Evolutionary conservation across 1,140 invertebrate species (phyloP), one percentile per base, ranked within the genome.

Genomic region (Aphelenchoides fujianensis): DNA sequence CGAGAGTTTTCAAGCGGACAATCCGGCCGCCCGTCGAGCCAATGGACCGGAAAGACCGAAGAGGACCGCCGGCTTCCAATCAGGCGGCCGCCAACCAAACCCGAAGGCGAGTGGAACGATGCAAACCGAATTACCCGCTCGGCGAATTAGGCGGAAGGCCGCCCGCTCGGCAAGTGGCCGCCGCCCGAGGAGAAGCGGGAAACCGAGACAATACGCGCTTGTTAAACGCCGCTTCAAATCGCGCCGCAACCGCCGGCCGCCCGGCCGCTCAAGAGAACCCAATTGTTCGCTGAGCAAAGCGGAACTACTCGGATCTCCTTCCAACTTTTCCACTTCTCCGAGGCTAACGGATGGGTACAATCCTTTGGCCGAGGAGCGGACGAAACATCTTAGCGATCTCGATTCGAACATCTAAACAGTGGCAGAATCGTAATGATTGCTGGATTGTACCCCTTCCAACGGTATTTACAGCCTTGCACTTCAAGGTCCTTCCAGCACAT

Each of bases 301-400:
- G n/a, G n/a, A 48, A 48, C 41, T 48, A 48, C 41, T 48, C 41
- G 41, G 41, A 48, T 48, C 41, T 48, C 41, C 41, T n/a, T n/a
- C n/a, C n/a, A n/a, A n/a, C n/a, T n/a, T n/a, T n/a, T n/a, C n/a
- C n/a, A n/a, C n/a, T n/a, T n/a, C n/a, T n/a, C n/a, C n/a, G n/a
- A n/a, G n/a, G n/a, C n/a, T n/a, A n/a, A n/a, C n/a, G n/a, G n/a
- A n/a, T n/a, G n/a, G n/a, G n/a, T n/a, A n/a, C n/a, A n/a, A n/a
- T n/a, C n/a, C n/a, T n/a, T n/a, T n/a, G n/a, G n/a, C n/a, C n/a
- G n/a, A n/a, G n/a, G n/a, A n/a, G n/a, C n/a, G n/a, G n/a, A n/a
- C n/a, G n/a, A n/a, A n/a, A n/a, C n/a, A n/a, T n/a, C n/a, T n/a
- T n/a, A n/a, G n/a, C n/a, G n/a, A n/a, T n/a, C n/a, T n/a, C n/a